A percentile compares a stretch with the other conserved stretches of the same genome.
These are phyloP conservation scores for Atherix ibis DNA, from an alignment of 2,888 invertebrate species.

Conservation along the genomic window DNA sequence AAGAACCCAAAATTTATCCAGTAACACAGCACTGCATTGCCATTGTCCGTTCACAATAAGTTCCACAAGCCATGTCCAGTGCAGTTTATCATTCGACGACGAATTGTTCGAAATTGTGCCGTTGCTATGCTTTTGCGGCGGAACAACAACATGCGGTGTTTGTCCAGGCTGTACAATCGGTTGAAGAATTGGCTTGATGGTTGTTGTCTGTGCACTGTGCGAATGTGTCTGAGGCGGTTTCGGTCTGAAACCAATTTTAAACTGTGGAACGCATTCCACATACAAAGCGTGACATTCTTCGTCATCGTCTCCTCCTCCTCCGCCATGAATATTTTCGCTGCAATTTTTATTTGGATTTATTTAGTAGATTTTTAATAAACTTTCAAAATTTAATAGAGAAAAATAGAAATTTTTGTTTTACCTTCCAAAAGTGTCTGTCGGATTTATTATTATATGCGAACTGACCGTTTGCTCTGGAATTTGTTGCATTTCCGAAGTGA, in stretches of 20 bases:
- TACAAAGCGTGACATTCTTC: conserved; percentile 22
- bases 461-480: too few species aligned
- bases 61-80: conserved; percentile 60
- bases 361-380: too few species aligned
- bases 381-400: too few species aligned
- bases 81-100: conserved; percentile 8
- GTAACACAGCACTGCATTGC: conserved; percentile 50
- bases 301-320: not conserved
- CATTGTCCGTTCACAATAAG: conserved; percentile 54
- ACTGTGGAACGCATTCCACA: conserved; percentile 23
- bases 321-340: not conserved
- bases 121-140: not conserved
- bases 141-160: not conserved
- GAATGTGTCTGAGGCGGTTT: not conserved
- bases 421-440: too few species aligned
- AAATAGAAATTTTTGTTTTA: too few species aligned
- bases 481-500: too few species aligned
- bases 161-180: not conserved
- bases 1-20: conserved; percentile 51
- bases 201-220: not conserved
- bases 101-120: too few species aligned
- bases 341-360: too few species aligned
- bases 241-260: conserved; percentile 12
- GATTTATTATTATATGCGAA: too few species aligned
- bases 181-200: not conserved